Evolutionary conservation across 2,113 vertebrate genomes (phyloP), one percentile per base, ranked within the genome.

Genomic region (Ailuropoda melanoleuca): DNA sequence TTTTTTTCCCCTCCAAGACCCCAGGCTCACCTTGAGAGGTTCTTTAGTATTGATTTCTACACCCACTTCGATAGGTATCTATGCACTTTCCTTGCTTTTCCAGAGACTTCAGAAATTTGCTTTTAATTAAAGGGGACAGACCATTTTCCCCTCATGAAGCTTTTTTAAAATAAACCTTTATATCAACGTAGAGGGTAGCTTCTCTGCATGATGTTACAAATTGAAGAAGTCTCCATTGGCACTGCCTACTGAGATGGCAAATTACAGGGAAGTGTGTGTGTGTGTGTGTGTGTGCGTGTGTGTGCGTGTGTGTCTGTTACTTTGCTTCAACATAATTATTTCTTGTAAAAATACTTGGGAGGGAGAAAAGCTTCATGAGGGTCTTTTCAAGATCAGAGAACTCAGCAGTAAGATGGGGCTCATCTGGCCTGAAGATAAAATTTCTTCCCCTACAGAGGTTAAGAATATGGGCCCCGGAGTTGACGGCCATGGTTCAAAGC

Each of bases 291-390:
- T 14, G 60, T 62, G 60, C 31, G 60, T 64, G 62, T 64, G 60
- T 64, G 6, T 64, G 12, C 39, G 26, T 90, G 70, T 68, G 39
- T 88, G 4, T 84, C 72, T 39, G 10, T 70, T 94, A 60, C 78
- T 95, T 82, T 50, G 83, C 84, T 95, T 96, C 88, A 77, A 62
- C 82, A 80, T 96, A 97, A 95, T 97, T 77, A 96, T 96, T 97
- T 96, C 97, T 97, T 93, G 75, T 97, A 95, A 97, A 97, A 98
- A 84, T 75, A 81, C 56, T 78, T 58, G 80, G 94, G 84, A 96
- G 74, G 75, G 48, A 92, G 84, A 46, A 77, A 74, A 58, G 87
- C 74, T 31, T 78, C 62, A 80, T 62, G 43, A 81, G 68, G 19
- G 24, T 56, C 48, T 80, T 97, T 95, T 92, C n/a, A 87, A 97